These are phyloP conservation scores for Pristiophorus japonicus DNA, from an alignment of 2,113 vertebrate species.

Conservation along the genomic window DNA sequence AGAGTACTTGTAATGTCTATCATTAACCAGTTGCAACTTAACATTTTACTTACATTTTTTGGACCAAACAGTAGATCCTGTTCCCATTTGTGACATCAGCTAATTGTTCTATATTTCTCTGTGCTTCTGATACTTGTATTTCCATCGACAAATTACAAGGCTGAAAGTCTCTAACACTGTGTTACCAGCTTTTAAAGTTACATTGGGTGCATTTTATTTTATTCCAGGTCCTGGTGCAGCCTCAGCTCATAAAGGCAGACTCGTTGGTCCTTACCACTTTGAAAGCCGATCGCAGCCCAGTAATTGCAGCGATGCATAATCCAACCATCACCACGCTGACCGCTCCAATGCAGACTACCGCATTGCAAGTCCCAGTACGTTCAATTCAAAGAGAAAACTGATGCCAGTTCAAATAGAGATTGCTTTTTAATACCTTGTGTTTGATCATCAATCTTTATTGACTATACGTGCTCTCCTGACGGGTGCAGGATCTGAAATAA, in stretches of 20 bases:
- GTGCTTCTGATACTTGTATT: background rate
- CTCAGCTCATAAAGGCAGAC: constrained; percentile 94
- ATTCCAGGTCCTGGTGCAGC: constrained; percentile 82
- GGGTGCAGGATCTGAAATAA: background rate
- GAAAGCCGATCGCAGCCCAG: constrained; percentile 83
- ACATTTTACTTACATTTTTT: background rate
- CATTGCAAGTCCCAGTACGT: constrained; percentile 75
- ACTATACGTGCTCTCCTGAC: background rate
- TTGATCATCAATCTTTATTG: background rate
- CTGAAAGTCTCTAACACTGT: background rate
- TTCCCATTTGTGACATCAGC: background rate
- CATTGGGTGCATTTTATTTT: background rate
- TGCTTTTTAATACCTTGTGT: background rate
- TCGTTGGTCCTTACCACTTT: constrained; percentile 88
- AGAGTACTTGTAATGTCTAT: too few relatives aligned
- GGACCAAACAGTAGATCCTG: background rate
- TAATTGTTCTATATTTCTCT: background rate
- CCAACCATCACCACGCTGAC: constrained; percentile 76
- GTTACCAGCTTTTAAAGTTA: background rate
- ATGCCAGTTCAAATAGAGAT: background rate
- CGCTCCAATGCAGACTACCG: constrained; percentile 79
- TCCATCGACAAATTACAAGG: background rate
- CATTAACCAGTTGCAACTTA: background rate
- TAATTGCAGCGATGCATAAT: constrained; percentile 84
- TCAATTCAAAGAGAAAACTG: background rate